Conservation (phyloP, 2,797 vertebrate genomes). For the Oreochromis grahami region DNA sequence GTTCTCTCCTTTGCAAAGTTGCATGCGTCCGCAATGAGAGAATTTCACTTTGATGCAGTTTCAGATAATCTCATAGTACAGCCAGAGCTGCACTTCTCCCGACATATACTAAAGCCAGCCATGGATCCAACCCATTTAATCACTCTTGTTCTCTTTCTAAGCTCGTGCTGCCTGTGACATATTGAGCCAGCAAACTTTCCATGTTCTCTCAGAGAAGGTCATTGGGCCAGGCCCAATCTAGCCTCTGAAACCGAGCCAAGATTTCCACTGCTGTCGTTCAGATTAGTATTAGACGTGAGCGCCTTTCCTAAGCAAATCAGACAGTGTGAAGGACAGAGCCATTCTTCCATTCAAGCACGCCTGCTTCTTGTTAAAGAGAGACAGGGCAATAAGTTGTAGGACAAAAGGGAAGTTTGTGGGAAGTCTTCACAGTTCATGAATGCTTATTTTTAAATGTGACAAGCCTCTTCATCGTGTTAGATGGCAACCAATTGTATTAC, state of each 20-base stretch:
- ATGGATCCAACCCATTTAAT: constrained; percentile 58
- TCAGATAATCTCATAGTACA: constrained; percentile 43
- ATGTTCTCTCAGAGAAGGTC: constrained; percentile 74
- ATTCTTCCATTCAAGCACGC: constrained; percentile 67
- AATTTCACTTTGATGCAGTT: constrained; percentile 33
- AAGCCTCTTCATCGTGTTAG: constrained; percentile 13
- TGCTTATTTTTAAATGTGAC: constrained; percentile 38
- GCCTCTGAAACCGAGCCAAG: constrained; percentile 80
- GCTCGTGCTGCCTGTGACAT: constrained; percentile 57
- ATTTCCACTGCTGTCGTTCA: constrained; percentile 76
- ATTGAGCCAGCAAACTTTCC: constrained; percentile 73
- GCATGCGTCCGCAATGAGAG: background rate
- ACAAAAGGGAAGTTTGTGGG: constrained; percentile 63
- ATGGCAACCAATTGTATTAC: constrained; percentile 9
- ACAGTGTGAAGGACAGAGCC: constrained; percentile 78
- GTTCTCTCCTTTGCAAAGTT: background rate
- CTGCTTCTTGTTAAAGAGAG: constrained; percentile 67
- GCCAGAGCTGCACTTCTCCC: constrained; percentile 27
- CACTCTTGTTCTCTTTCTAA: constrained; percentile 64
- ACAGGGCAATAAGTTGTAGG: constrained; percentile 66
- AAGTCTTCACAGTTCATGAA: constrained; percentile 47
- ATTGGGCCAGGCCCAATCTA: constrained; percentile 72
- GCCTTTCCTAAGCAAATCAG: constrained; percentile 77
- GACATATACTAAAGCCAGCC: constrained; percentile 48
- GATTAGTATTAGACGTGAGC: constrained; percentile 78